phyloP scores from a whole-genome alignment of 2,797 vertebrate genomes.

The Protosalanx chinensis region DNA sequence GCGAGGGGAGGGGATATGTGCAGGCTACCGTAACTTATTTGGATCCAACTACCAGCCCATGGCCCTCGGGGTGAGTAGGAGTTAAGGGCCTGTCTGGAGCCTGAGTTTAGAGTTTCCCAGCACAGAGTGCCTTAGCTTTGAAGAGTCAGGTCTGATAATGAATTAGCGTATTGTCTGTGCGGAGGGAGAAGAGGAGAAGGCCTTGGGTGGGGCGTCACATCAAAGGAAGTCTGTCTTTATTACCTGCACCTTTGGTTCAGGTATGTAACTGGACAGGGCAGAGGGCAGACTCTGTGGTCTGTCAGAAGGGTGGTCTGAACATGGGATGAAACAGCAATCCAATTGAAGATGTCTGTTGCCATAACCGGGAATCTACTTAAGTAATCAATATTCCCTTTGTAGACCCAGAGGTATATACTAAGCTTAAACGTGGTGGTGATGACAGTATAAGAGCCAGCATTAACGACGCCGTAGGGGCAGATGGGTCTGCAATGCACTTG shows the following conservation, averaged over 20 bases:
- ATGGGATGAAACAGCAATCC: background rate
- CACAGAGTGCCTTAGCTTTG: slow-evolving; percentile 63
- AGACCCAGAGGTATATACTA: too few species aligned
- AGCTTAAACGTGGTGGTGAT: too few species aligned
- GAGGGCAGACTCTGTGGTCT: slow-evolving; percentile 55
- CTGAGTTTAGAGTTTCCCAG: slow-evolving; percentile 69
- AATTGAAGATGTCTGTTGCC: background rate
- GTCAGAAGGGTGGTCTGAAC: slow-evolving; percentile 32
- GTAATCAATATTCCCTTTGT: background rate
- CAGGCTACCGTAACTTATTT: slow-evolving; percentile 69
- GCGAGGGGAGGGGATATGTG: slow-evolving; percentile 51
- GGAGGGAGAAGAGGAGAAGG: slow-evolving; percentile 53
- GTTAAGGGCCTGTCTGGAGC: slow-evolving; percentile 62
- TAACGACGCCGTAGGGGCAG: background rate
- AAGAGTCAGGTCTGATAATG: slow-evolving; percentile 71
- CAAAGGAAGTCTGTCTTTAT: slow-evolving; percentile 73
- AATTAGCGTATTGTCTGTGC: slow-evolving; percentile 69
- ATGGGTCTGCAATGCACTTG: background rate
- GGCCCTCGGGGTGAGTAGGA: slow-evolving; percentile 64
- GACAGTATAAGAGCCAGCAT: too few species aligned
- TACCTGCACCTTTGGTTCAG: slow-evolving; percentile 64
- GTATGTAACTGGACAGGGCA: slow-evolving; percentile 67
- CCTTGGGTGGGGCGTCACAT: slow-evolving; percentile 71
- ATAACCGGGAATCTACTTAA: background rate
- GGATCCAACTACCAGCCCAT: slow-evolving; percentile 69